Percentiles rank a stretch among this genome's conserved stretches.
phyloP scores from a whole-genome alignment of 2,113 vertebrate species.

The Campylomormyrus tamandua region DNA sequence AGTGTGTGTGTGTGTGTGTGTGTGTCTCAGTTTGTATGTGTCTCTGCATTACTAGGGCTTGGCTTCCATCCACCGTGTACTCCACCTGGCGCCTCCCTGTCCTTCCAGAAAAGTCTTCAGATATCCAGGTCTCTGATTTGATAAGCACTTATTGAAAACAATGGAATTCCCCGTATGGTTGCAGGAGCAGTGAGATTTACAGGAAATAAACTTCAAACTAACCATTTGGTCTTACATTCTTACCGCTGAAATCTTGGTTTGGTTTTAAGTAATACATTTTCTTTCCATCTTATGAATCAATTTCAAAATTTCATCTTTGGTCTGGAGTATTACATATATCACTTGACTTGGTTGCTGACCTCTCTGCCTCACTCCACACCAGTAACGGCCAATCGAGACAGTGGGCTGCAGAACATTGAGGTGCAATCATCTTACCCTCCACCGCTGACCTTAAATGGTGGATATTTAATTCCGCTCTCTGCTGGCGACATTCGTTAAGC shows the following conservation, averaged over 20 bases:
- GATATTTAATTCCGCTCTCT: slow-evolving; percentile 26
- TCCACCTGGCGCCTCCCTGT: background rate
- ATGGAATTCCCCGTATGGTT: background rate
- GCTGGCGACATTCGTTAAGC: slow-evolving; percentile 21
- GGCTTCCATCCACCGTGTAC: background rate
- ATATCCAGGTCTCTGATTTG: background rate
- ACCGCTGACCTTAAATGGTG: slow-evolving; percentile 2
- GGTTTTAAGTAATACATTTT: slow-evolving; percentile 13
- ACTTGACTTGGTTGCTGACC: slow-evolving; percentile 28
- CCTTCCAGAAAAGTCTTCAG: background rate
- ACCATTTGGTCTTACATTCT: background rate
- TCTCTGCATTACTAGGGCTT: background rate
- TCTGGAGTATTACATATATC: slow-evolving; percentile 23
- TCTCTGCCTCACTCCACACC: slow-evolving; percentile 23
- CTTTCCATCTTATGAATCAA: slow-evolving; percentile 25
- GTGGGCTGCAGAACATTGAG: slow-evolving; percentile 36
- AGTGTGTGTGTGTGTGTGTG: background rate
- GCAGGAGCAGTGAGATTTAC: background rate
- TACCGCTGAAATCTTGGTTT: background rate
- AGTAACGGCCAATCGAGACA: slow-evolving; percentile 26
- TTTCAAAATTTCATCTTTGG: slow-evolving; percentile 31
- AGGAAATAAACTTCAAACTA: background rate
- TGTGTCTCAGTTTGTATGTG: background rate
- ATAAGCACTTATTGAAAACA: background rate
- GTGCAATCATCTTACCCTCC: slow-evolving; percentile 33